Evolutionary conservation across 2,888 invertebrate genomes (phyloP).

Genomic region (Acleris cristana): DNA sequence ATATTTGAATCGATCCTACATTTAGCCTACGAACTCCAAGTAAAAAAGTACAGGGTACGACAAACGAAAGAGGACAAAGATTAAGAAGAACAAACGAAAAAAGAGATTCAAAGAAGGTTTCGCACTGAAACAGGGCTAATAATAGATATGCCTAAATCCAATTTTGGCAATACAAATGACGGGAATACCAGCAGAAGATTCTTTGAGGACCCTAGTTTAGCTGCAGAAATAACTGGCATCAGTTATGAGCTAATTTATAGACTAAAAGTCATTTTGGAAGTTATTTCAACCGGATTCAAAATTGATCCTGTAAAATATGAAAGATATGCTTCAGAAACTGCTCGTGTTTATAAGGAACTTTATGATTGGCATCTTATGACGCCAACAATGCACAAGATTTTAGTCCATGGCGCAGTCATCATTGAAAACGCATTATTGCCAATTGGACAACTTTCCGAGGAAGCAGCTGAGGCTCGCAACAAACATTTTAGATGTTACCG

Average conservation of each 20-base stretch:
- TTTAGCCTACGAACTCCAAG: slow-evolving; percentile 6
- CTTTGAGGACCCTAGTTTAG: slow-evolving; percentile 1
- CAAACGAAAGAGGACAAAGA: background rate
- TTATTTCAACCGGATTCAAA: slow-evolving; percentile 1
- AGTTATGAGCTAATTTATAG: background rate
- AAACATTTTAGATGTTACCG: too few relatives aligned
- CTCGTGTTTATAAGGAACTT: slow-evolving; percentile 3
- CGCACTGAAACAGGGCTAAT: slow-evolving; percentile 14
- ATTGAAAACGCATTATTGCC: too few relatives aligned
- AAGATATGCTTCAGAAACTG: background rate
- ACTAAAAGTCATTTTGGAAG: slow-evolving; percentile 23
- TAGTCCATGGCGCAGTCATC: slow-evolving; percentile 4
- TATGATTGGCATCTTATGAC: slow-evolving; percentile 17
- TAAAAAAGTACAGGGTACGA: background rate
- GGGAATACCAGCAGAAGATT: background rate
- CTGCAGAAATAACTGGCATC: slow-evolving; percentile 10
- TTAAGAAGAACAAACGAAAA: too few relatives aligned
- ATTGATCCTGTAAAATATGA: slow-evolving; percentile 1
- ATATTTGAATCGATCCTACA: slow-evolving; percentile 10
- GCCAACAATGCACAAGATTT: slow-evolving; percentile 13
- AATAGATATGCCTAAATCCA: slow-evolving; percentile 13
- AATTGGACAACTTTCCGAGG: too few relatives aligned
- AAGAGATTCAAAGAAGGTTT: slow-evolving; percentile 2
- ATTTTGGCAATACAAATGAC: slow-evolving; percentile 9
- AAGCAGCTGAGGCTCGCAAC: too few relatives aligned